These are phyloP conservation scores for Malurus leucopterus DNA, from an alignment of 2,797 vertebrate species.

Conservation along the genomic window DNA sequence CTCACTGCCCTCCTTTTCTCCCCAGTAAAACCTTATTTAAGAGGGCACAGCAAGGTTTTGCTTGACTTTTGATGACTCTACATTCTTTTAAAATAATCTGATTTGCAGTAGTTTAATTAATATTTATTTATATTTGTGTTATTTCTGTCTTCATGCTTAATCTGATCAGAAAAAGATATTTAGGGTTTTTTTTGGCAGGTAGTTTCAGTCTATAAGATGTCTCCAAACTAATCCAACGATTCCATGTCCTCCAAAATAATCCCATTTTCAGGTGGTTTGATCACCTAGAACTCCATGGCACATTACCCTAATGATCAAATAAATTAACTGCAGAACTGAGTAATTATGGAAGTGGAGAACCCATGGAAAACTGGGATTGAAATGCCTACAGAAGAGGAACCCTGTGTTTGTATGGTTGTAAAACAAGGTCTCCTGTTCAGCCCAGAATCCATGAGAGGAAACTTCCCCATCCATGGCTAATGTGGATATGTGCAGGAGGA, in stretches of 20 bases:
- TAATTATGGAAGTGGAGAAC: neutral
- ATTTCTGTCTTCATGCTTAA: neutral
- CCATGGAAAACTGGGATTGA: neutral
- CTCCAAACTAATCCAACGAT: neutral
- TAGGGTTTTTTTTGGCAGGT: neutral
- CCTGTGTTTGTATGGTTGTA: neutral
- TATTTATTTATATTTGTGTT: neutral
- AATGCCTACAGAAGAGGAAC: neutral
- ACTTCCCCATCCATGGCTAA: neutral
- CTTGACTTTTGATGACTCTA: neutral
- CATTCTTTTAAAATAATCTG: neutral
- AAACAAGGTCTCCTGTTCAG: neutral
- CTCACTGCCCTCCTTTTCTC: neutral
- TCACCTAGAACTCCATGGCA: neutral
- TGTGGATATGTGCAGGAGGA: neutral
- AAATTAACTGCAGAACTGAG: neutral
- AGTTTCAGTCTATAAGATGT: neutral
- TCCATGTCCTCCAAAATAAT: neutral
- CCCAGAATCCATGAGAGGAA: neutral
- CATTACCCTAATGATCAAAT: rapidly evolving
- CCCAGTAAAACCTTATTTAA: neutral
- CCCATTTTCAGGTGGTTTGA: neutral
- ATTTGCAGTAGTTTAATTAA: neutral
- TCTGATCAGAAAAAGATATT: neutral
- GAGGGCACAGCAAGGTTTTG: neutral